Evolutionary conservation across 30 jellyfish, hydroid and myxozoan genomes (phyloP).

Genomic region (Clytia hemisphaerica): DNA sequence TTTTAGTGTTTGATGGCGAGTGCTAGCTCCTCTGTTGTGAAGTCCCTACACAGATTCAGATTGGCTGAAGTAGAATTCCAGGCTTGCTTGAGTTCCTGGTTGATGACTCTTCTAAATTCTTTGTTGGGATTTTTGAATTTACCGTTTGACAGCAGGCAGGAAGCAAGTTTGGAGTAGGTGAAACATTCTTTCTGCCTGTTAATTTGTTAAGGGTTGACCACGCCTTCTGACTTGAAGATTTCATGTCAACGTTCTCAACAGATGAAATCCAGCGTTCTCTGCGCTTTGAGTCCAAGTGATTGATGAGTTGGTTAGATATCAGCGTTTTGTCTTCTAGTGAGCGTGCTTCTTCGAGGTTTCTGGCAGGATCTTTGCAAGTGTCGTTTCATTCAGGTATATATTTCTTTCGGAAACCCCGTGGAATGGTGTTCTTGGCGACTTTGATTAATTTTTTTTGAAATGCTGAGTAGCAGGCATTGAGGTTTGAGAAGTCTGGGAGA

Average conservation of each 20-base stretch:
- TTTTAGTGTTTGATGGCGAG: background rate
- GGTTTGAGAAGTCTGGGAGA: background rate
- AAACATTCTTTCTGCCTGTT: background rate
- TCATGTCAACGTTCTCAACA: conserved; percentile 3
- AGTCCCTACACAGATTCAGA: background rate
- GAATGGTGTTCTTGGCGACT: background rate
- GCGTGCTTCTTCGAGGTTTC: no score
- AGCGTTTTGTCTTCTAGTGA: no score
- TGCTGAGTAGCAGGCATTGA: background rate
- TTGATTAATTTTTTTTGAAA: background rate
- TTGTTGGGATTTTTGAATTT: background rate
- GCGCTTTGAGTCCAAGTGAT: background rate
- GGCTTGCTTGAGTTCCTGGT: background rate
- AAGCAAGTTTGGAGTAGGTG: background rate
- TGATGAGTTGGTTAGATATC: background rate
- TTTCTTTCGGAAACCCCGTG: no score
- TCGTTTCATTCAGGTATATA: background rate
- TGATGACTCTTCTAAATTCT: background rate
- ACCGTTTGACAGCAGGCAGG: background rate
- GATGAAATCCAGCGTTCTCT: background rate
- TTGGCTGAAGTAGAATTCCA: background rate
- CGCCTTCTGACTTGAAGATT: background rate
- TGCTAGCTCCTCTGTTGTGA: background rate
- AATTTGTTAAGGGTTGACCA: conserved; percentile 9
- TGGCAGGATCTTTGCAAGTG: background rate